Base-by-base conservation (phyloP, 2,113 vertebrate species). In the Paedocypris sp. region DNA sequence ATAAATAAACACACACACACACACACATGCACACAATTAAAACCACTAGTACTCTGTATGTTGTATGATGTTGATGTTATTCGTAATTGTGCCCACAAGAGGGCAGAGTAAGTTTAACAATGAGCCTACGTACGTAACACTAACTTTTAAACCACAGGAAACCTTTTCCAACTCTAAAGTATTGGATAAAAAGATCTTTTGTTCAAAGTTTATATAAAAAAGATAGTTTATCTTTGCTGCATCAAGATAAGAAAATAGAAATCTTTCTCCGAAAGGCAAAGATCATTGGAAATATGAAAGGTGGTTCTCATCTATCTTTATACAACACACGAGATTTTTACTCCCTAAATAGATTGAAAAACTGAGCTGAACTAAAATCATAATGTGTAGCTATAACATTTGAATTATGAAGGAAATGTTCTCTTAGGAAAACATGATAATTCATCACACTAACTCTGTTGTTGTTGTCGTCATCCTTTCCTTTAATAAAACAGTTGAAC, bases 21-120 rank as follows among this genome's bases (percentile, higher is more conserved):
- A n/a, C n/a, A n/a, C n/a, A n/a, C n/a, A n/a, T n/a, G n/a, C n/a
- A n/a, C n/a, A n/a, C n/a, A n/a, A n/a, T n/a, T n/a, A n/a, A n/a
- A n/a, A n/a, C n/a, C n/a, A n/a, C n/a, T n/a, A n/a, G n/a, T n/a
- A n/a, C n/a, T n/a, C n/a, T n/a, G n/a, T n/a, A n/a, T n/a, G n/a
- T n/a, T n/a, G n/a, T n/a, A n/a, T n/a, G n/a, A n/a, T n/a, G n/a
- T n/a, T n/a, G n/a, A n/a, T n/a, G n/a, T n/a, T n/a, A n/a, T n/a
- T n/a, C n/a, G n/a, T 25, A 67, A 25, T 73, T 25, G 0, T 20
- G 6, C 10, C 72, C 84, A 82, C 72, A 26, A 73, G 81, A 75
- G 73, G 45, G 10, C 75, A 64, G 53, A 53, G 11, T 32, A 52
- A 49, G 45, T 25, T 60, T 15, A 42, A 3, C 18, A 33, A 53